A percentile compares a stretch with the other conserved stretches of the same genome.
phyloP scores from a whole-genome alignment of 1,140 invertebrate genomes.

The Cataglyphis hispanica region DNA sequence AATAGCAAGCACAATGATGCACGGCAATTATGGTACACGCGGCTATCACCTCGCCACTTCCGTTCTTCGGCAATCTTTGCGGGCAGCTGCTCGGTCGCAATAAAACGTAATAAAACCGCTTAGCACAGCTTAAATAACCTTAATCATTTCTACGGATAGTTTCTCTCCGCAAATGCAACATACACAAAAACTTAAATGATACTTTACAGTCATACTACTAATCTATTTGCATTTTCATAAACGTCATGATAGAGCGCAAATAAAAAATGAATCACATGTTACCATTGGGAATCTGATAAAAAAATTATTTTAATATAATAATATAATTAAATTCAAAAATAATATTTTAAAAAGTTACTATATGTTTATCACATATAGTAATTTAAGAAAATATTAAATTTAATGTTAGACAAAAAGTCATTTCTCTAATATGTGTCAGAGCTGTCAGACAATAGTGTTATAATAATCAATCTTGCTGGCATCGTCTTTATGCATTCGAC shows the following conservation, averaged over 20 bases:
- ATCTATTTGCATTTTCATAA: background rate
- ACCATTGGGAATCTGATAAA: too few relatives aligned
- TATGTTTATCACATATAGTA: too few relatives aligned
- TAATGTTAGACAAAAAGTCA: too few relatives aligned
- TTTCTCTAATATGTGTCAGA: background rate
- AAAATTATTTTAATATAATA: too few relatives aligned
- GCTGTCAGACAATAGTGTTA: background rate
- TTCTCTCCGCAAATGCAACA: background rate
- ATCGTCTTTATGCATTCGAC: slow-evolving; percentile 1
- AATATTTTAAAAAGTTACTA: too few relatives aligned
- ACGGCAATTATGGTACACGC: slow-evolving; percentile 5
- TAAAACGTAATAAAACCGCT: slow-evolving; percentile 41
- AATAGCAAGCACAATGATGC: slow-evolving; percentile 22
- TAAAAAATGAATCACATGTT: too few relatives aligned
- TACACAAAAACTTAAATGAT: background rate
- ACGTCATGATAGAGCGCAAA: too few relatives aligned
- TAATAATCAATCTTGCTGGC: background rate
- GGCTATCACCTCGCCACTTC: slow-evolving; percentile 18
- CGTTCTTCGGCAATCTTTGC: slow-evolving; percentile 25
- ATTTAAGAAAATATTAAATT: too few relatives aligned
- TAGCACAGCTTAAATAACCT: background rate
- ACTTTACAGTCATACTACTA: background rate
- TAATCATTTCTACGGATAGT: background rate
- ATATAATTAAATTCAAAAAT: too few relatives aligned
- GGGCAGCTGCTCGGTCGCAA: background rate